Evolutionary conservation across 2,888 invertebrate genomes (phyloP).

Genomic region (Heliconius cydno): DNA sequence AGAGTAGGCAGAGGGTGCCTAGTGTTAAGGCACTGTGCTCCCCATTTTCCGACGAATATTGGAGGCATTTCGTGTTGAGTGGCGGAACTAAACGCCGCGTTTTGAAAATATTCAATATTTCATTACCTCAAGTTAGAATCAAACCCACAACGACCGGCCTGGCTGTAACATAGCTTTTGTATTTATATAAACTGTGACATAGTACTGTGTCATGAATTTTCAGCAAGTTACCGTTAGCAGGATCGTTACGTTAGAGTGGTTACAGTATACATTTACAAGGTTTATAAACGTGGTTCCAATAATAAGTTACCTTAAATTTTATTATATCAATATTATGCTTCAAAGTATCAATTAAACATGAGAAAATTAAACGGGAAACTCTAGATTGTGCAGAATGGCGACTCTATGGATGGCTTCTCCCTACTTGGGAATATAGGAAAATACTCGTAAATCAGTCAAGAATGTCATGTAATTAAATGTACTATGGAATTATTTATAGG

Average conservation of each 20-base stretch:
- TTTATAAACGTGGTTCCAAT: constrained; percentile 11
- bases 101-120: not conserved
- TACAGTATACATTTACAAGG: constrained; percentile 22
- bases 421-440: too few species aligned
- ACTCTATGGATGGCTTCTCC: too few species aligned
- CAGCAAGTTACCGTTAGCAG: constrained; percentile 15
- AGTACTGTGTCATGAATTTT: constrained; percentile 24
- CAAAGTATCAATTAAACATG: too few species aligned
- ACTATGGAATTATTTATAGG: too few species aligned
- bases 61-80: too few species aligned
- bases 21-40: not conserved
- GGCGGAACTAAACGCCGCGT: not conserved
- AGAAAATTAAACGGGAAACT: too few species aligned
- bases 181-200: constrained; percentile 9
- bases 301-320: constrained; percentile 8
- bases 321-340: not conserved
- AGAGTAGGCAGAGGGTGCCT: not conserved
- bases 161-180: not conserved
- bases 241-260: constrained; percentile 15
- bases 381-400: too few species aligned
- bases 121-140: not conserved
- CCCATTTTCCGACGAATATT: too few species aligned
- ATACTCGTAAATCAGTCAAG: too few species aligned
- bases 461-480: too few species aligned
- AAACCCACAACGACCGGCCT: too few species aligned